These are phyloP conservation scores for Chloebia gouldiae DNA, from an alignment of 2,113 vertebrate species.

Conservation along the genomic window DNA sequence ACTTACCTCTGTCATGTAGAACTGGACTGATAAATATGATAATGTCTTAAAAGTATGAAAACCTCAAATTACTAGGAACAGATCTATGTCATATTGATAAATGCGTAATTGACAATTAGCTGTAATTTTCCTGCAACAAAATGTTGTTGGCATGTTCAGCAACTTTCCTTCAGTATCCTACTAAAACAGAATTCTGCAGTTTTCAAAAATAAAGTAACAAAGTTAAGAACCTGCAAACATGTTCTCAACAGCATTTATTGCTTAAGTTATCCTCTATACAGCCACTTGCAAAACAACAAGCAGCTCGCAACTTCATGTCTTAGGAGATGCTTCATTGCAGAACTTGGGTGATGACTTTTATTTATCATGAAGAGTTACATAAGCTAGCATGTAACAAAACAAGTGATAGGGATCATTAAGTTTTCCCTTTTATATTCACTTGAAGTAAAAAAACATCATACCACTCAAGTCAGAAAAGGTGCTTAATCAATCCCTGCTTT, in stretches of 20 bases:
- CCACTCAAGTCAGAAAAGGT: not conserved
- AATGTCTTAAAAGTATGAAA: not conserved
- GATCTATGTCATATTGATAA: not conserved
- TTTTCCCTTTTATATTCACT: constrained; percentile 30
- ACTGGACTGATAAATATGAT: not conserved
- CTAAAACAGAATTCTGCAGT: not conserved
- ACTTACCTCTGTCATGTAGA: not conserved
- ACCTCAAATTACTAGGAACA: not conserved
- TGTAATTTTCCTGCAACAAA: not conserved
- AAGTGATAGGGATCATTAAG: not conserved
- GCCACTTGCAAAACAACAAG: not conserved
- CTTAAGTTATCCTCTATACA: not conserved
- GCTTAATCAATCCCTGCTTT: not conserved
- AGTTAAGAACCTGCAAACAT: not conserved
- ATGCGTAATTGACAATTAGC: not conserved
- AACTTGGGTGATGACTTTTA: not conserved
- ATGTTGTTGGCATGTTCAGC: not conserved
- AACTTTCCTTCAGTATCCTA: not conserved
- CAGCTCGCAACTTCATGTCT: not conserved
- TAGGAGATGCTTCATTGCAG: not conserved
- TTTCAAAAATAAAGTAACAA: not conserved
- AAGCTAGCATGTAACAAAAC: not conserved
- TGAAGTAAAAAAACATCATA: not conserved
- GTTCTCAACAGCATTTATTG: not conserved
- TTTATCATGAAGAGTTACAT: not conserved